Conservation (phyloP, 2,888 invertebrate species). For the Epistrophe grossulariae region DNA sequence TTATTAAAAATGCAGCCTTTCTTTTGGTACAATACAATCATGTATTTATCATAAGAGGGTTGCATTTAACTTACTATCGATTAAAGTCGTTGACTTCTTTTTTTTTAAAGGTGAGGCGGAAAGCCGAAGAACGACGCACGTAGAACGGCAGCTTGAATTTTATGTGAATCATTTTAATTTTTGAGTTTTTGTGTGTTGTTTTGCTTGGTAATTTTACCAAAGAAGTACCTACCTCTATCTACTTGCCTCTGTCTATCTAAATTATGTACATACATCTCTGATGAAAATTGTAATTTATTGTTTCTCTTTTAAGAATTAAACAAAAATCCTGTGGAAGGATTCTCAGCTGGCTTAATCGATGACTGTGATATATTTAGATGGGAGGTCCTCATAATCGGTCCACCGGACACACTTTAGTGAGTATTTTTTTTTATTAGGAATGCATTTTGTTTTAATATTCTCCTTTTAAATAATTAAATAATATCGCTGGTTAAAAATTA, state of each 20-base stretch:
- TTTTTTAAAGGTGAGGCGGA: conserved; percentile 30
- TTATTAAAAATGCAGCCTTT: conserved; percentile 15
- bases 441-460: background rate
- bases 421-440: conserved; percentile 84
- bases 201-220: conserved; percentile 18
- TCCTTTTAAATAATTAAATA: background rate
- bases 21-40: conserved; percentile 24
- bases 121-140: conserved; percentile 38
- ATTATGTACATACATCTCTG: conserved; percentile 4
- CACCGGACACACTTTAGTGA: conserved; percentile 99
- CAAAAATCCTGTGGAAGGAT: conserved; percentile 99
- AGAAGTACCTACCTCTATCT: conserved; percentile 9
- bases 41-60: conserved; percentile 57
- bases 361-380: conserved; percentile 99
- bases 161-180: conserved; percentile 48
- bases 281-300: conserved; percentile 44
- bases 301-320: conserved; percentile 92
- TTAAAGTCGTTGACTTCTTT: conserved; percentile 72
- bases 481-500: background rate
- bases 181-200: conserved; percentile 27
- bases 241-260: background rate
- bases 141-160: conserved; percentile 40
- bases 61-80: conserved; percentile 44
- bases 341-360: conserved; percentile 99
- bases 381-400: conserved; percentile 99